Evolutionary conservation across 2,888 invertebrate genomes (phyloP).

Genomic region (Macrosiphum euphorbiae): DNA sequence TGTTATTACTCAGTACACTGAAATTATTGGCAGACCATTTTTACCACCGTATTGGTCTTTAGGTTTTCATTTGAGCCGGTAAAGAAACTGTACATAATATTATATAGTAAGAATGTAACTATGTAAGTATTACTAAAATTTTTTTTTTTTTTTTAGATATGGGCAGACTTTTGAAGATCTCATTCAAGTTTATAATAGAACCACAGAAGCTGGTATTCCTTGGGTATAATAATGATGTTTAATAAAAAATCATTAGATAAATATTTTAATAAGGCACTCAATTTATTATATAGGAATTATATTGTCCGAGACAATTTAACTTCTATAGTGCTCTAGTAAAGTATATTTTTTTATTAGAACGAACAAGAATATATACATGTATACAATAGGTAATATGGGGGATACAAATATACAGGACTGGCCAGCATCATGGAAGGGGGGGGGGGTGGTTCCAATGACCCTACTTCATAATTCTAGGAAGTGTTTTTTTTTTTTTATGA

Average conservation of each 20-base stretch:
- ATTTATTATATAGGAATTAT: background rate
- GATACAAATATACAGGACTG: too few species aligned
- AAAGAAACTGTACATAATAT: background rate
- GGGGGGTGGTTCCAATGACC: too few species aligned
- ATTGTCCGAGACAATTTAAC: background rate
- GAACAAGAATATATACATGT: too few species aligned
- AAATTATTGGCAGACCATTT: conserved; percentile 80
- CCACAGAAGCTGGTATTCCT: conserved; percentile 39
- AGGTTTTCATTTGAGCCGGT: conserved; percentile 89
- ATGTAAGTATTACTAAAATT: too few species aligned
- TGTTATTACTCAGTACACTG: conserved; percentile 79
- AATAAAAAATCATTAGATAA: background rate
- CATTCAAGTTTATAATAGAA: conserved; percentile 20
- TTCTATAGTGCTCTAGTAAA: background rate
- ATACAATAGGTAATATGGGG: too few species aligned
- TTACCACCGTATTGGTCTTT: conserved; percentile 91
- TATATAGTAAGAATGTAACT: background rate
- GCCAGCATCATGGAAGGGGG: too few species aligned
- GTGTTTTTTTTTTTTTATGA: too few species aligned
- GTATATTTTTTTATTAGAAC: too few species aligned
- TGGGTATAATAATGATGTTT: conserved; percentile 5
- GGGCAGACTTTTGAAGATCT: conserved; percentile 35
- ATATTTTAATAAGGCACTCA: background rate
- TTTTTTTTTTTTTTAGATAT: background rate
- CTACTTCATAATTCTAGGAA: too few species aligned